phyloP scores from a whole-genome alignment of 2,113 vertebrate genomes.

The Aptenodytes forsteri region DNA sequence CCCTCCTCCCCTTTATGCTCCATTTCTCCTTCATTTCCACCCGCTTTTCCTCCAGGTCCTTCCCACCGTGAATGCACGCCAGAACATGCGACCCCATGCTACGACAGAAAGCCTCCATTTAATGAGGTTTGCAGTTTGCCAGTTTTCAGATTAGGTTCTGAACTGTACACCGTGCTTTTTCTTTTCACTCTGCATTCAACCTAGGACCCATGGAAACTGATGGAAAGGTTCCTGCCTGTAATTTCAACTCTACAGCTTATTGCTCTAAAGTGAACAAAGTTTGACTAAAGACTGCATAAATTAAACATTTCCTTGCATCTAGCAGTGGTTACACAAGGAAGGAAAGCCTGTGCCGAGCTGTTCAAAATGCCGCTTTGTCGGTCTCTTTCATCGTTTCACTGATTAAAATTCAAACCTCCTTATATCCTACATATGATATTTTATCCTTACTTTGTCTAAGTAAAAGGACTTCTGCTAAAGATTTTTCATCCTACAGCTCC shows the following conservation, averaged over 20 bases:
- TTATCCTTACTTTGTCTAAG: conserved; percentile 23
- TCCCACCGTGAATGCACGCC: not conserved
- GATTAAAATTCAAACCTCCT: conserved; percentile 13
- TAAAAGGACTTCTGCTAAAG: conserved; percentile 8
- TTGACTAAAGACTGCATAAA: not conserved
- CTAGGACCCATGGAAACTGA: not conserved
- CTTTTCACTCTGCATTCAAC: not conserved
- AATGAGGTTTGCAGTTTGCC: not conserved
- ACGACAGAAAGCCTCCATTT: not conserved
- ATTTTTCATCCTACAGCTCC: conserved; percentile 10
- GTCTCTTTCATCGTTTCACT: not conserved
- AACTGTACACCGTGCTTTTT: fast-evolving
- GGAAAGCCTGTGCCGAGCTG: not conserved
- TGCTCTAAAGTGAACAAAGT: not conserved
- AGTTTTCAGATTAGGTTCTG: not conserved
- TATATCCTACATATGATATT: not conserved
- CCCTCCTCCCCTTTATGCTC: not conserved
- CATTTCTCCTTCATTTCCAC: not conserved
- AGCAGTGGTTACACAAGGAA: not conserved
- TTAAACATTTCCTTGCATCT: not conserved
- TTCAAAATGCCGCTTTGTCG: not conserved
- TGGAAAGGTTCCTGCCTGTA: not conserved
- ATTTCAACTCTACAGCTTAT: not conserved
- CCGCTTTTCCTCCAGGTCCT: not conserved
- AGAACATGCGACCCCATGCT: not conserved